A percentile compares a stretch with the other conserved stretches of the same genome.
These are phyloP conservation scores for Petromus typicus DNA, from an alignment of 2,113 vertebrate genomes.

Conservation along the genomic window DNA sequence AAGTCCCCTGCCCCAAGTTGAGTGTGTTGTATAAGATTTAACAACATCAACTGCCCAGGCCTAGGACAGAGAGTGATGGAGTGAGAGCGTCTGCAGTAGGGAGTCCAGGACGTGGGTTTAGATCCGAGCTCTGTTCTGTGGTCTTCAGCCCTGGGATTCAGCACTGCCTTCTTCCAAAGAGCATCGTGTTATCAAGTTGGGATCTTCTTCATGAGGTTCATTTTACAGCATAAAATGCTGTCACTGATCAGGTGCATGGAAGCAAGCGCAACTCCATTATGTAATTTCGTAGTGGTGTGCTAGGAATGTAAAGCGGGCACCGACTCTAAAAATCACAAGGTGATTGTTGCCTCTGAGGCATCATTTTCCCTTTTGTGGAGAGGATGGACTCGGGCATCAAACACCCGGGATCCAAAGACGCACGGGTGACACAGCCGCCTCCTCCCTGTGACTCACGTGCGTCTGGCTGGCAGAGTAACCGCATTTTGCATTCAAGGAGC, in stretches of 20 bases:
- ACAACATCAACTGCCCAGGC: background rate
- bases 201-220: background rate
- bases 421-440: fast-evolving
- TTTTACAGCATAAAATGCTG: background rate
- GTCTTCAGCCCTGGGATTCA: background rate
- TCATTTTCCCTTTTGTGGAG: background rate
- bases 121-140: background rate
- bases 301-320: background rate
- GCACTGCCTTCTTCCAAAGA: background rate
- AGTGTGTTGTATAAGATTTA: background rate
- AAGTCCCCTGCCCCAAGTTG: no score
- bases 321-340: background rate
- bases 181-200: background rate
- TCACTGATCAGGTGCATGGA: background rate
- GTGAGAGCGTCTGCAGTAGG: background rate
- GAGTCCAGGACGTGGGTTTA: background rate
- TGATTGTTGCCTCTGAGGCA: background rate
- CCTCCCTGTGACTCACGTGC: background rate
- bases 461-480: background rate
- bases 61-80: background rate
- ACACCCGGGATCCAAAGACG: background rate
- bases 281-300: background rate
- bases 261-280: background rate
- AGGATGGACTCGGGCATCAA: background rate
- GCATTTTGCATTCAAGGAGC: background rate